Percentiles rank a stretch among this genome's conserved stretches.
Evolutionary conservation across 1,140 invertebrate genomes (phyloP).

Genomic region (Drosophila leontia): DNA sequence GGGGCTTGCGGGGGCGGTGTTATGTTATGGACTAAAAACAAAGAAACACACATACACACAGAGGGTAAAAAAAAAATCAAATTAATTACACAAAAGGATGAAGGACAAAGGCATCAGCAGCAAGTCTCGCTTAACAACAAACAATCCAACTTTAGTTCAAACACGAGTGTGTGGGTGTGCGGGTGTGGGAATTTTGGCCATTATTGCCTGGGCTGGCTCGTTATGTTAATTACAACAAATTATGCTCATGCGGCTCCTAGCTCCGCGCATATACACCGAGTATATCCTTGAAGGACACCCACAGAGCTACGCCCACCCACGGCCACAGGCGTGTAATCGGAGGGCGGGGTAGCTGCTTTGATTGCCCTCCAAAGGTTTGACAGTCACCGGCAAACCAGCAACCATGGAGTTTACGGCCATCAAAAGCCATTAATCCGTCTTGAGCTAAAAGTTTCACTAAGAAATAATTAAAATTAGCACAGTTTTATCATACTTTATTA

Average conservation of each 20-base stretch:
- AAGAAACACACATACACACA: neutral
- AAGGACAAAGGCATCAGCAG: slow-evolving; percentile 42
- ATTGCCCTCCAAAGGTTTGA: slow-evolving; percentile 40
- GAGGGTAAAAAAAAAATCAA: slow-evolving; percentile 53
- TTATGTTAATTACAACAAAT: slow-evolving; percentile 84
- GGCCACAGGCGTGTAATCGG: slow-evolving; percentile 26
- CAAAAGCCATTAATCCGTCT: slow-evolving; percentile 17
- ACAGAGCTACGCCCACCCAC: neutral
- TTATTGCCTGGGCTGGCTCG: slow-evolving; percentile 79
- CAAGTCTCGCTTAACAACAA: slow-evolving; percentile 47
- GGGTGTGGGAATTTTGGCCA: slow-evolving; percentile 59
- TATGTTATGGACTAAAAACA: slow-evolving; percentile 6
- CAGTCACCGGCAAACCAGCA: slow-evolving; percentile 10
- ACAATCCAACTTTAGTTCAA: slow-evolving; percentile 48
- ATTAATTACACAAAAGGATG: slow-evolving; percentile 78
- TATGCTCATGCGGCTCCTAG: slow-evolving; percentile 70
- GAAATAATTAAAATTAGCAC: too few species aligned
- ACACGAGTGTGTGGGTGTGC: slow-evolving; percentile 4
- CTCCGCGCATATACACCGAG: neutral
- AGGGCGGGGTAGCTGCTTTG: slow-evolving; percentile 16
- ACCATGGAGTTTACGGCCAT: neutral
- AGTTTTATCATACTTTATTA: too few species aligned
- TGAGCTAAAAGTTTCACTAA: slow-evolving; percentile 4
- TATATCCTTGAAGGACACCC: slow-evolving; percentile 14
- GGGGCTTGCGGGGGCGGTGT: neutral